Conservation (phyloP, 1,140 invertebrate species). For the Euglossa dilemma region DNA sequence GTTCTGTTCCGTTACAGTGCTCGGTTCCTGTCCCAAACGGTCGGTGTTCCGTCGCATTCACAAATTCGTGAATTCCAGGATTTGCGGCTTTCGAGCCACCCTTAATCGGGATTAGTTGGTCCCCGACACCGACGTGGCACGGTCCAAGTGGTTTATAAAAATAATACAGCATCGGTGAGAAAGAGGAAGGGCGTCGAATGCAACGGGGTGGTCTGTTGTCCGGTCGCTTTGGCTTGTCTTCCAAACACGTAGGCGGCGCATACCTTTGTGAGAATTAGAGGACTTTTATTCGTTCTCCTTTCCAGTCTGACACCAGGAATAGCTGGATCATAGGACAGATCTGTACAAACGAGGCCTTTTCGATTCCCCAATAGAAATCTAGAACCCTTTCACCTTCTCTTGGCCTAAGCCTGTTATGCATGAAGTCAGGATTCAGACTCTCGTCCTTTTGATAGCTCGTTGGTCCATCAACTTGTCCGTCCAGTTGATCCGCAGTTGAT, state of each 20-base stretch:
- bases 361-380: constrained; percentile 8
- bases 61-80: constrained; percentile 19
- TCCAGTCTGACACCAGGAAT: constrained; percentile 39
- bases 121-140: background rate
- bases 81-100: background rate
- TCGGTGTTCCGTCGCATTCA: background rate
- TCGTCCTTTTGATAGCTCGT: no score
- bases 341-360: constrained; percentile 35
- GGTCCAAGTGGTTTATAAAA: constrained; percentile 42
- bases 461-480: no score
- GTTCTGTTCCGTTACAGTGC: background rate
- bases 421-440: constrained; percentile 15
- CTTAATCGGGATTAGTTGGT: constrained; percentile 42
- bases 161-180: constrained; percentile 44
- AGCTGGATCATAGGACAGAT: constrained; percentile 28
- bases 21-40: background rate
- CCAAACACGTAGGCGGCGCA: constrained; percentile 53
- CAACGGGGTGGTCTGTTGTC: constrained; percentile 64
- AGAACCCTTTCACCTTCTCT: constrained; percentile 25
- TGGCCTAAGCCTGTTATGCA: constrained; percentile 11
- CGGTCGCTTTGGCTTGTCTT: constrained; percentile 9
- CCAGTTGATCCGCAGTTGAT: no score
- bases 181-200: constrained; percentile 25
- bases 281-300: constrained; percentile 50
- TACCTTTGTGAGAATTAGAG: constrained; percentile 68